Base-by-base conservation (phyloP, 2,113 vertebrate species). In the Phodopus roborovskii region DNA sequence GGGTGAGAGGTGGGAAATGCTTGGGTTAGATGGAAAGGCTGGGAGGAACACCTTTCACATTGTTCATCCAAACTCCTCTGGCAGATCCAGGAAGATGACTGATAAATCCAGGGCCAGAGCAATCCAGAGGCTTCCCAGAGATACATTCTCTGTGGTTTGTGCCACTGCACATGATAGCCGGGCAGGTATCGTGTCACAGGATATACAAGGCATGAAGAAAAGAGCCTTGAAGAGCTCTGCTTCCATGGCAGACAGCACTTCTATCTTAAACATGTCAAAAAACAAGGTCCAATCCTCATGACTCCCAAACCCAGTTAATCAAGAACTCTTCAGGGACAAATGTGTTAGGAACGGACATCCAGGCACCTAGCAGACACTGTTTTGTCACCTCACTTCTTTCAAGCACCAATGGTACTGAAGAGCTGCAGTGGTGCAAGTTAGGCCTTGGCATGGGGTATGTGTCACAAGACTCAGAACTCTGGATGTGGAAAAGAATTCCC, bases 31-130 rank as follows among this genome's bases (percentile, higher is more conserved):
- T 56, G 58, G 83, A 30, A 92, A 50, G 33, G 58, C 2, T 64
- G 22, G 24, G 45, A 94, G 28, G 62, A 45, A 24, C 50, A 68
- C 48, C 48, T n/a, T 50, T 83, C 62, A 45, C n/a, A 77, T 9
- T 36, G 71, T 96, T 97, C 82, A 94, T 60, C 50, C 66, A 85
- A 90, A 94, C 30, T 92, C 83, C 96, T 86, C 36, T 88, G 79
- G 73, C 48, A 95, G 94, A 91, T 92, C 39, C 42, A 88, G 71
- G 64, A 94, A 90, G 88, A 92, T 70, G 48, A 91, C 74, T 50
- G 30, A 96, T 85, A 93, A 92, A 90, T 68, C 89, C 93, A 81
- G 50, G n/a, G 50, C 60, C 84, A 90, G 53, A 78, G 39, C 28
- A 94, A 13, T 91, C 93, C 70, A 92, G 70, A 58, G 64, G 58